A percentile compares a stretch with the other conserved stretches of the same genome.
These are phyloP conservation scores for Troides aeacus DNA, from an alignment of 2,888 invertebrate species.

Conservation along the genomic window DNA sequence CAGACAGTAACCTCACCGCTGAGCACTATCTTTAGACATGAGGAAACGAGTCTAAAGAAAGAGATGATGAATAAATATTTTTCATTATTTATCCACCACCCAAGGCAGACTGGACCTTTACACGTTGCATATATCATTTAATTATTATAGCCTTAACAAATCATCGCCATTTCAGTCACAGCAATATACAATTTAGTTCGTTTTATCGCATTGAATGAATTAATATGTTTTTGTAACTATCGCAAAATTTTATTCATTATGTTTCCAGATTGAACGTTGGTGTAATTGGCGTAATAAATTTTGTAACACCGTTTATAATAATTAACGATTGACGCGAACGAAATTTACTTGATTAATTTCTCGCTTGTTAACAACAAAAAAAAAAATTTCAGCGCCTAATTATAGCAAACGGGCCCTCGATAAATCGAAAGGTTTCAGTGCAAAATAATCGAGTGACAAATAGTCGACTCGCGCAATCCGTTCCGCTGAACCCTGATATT, in stretches of 20 bases:
- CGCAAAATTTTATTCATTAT: conserved; percentile 11
- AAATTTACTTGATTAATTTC: conserved; percentile 28
- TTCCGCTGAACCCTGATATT: conserved; percentile 30
- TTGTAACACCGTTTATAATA: conserved; percentile 11
- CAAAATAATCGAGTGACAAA: conserved; percentile 28
- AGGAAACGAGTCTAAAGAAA: too few relatives aligned
- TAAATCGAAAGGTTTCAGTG: conserved; percentile 16
- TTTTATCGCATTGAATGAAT: conserved; percentile 2
- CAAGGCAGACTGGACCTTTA: too few relatives aligned
- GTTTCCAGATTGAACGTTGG: conserved; percentile 24
- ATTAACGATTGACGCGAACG: conserved; percentile 16
- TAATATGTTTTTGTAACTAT: conserved; percentile 13
- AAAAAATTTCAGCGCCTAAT: conserved; percentile 14
- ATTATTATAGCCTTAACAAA: not conserved
- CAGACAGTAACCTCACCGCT: too few relatives aligned
- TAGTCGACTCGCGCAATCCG: conserved; percentile 20
- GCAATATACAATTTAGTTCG: not conserved
- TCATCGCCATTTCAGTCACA: not conserved
- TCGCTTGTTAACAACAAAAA: conserved; percentile 19
- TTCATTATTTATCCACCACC: too few relatives aligned
- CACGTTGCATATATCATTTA: not conserved
- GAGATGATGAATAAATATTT: too few relatives aligned
- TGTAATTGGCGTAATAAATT: conserved; percentile 19
- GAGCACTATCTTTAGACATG: too few relatives aligned
- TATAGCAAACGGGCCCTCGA: conserved; percentile 15